These are phyloP conservation scores for Clamator glandarius DNA, from an alignment of 2,797 vertebrate genomes.

Conservation along the genomic window DNA sequence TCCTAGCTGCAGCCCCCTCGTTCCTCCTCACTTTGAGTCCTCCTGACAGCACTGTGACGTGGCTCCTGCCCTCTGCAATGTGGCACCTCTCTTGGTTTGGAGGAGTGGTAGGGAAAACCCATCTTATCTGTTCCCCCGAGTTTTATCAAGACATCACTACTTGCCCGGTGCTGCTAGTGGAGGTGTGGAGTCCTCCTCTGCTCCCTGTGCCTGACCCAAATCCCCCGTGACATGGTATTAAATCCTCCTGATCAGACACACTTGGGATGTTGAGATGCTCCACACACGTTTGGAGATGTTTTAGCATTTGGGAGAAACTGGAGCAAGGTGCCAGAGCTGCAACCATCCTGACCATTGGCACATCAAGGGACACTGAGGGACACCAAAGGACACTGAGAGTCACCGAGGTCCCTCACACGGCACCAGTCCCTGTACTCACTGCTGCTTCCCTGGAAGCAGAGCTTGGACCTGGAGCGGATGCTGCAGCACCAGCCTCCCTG, in stretches of 20 bases:
- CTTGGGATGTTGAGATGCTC: not conserved
- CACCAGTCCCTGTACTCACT: accelerated
- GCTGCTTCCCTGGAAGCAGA: not conserved
- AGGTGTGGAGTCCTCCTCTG: not conserved
- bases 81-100: not conserved
- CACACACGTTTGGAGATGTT: not conserved
- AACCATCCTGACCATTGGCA: not conserved
- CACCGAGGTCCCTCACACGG: accelerated
- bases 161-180: accelerated
- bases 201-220: not conserved
- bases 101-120: not conserved
- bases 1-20: not conserved
- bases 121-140: accelerated
- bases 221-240: not conserved
- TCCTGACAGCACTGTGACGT: accelerated
- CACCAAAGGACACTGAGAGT: not conserved
- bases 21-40: not conserved
- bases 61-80: not conserved
- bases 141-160: not conserved
- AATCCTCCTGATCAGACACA: not conserved
- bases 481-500: accelerated
- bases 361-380: not conserved
- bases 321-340: not conserved
- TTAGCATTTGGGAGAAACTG: not conserved
- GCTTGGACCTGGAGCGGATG: not conserved